These are phyloP conservation scores for Tenthredo mesomela DNA, from an alignment of 2,888 invertebrate genomes.

Conservation along the genomic window DNA sequence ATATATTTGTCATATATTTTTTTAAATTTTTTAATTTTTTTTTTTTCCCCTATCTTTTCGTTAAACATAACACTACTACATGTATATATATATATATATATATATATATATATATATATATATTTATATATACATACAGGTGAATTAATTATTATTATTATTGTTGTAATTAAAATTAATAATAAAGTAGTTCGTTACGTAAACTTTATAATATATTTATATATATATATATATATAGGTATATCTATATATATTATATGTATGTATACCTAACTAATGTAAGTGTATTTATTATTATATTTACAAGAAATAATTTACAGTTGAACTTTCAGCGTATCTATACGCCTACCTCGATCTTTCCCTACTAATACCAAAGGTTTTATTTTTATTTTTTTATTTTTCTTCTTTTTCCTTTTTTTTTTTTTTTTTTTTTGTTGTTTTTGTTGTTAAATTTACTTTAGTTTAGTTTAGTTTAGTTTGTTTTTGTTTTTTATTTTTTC, in stretches of 20 bases:
- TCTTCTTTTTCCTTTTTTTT: slow-evolving; percentile 19
- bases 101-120: neutral
- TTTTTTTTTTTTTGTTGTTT: slow-evolving; percentile 31
- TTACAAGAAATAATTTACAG: slow-evolving; percentile 54
- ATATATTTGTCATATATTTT: neutral
- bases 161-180: slow-evolving; percentile 5
- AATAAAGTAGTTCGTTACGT: slow-evolving; percentile 1
- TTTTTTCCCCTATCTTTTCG: neutral
- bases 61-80: neutral
- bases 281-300: slow-evolving; percentile 68
- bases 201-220: slow-evolving; percentile 15
- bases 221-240: neutral
- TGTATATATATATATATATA: neutral
- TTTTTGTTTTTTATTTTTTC: neutral
- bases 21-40: neutral
- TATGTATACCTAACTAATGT: neutral
- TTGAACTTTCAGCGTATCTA: slow-evolving; percentile 65
- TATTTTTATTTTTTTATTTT: neutral
- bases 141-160: neutral
- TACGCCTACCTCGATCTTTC: slow-evolving; percentile 63
- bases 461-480: neutral
- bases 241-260: neutral
- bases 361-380: slow-evolving; percentile 70
- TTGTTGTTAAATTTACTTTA: slow-evolving; percentile 43
- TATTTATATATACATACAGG: neutral